phyloP scores from a whole-genome alignment of 2,888 invertebrate species.

The Minunthozetes semirufus region DNA sequence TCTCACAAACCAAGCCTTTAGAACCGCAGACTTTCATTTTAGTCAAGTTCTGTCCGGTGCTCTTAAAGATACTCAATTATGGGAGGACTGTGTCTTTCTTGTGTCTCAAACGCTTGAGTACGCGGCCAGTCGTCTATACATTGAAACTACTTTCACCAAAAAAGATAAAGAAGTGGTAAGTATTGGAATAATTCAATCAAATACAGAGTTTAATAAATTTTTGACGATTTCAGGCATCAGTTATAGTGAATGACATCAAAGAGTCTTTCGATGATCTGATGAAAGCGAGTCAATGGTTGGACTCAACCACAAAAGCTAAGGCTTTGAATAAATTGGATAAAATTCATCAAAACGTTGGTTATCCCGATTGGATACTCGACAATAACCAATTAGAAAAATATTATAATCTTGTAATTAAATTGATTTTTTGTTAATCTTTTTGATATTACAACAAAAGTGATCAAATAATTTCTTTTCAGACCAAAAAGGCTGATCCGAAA shows the following conservation, averaged over 20 bases:
- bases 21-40: constrained; percentile 45
- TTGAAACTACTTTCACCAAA: constrained; percentile 48
- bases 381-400: constrained; percentile 46
- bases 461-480: not conserved
- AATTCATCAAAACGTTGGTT: constrained; percentile 51
- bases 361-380: constrained; percentile 49
- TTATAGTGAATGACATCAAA: constrained; percentile 47
- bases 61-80: constrained; percentile 43
- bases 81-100: constrained; percentile 48
- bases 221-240: not conserved
- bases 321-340: constrained; percentile 53
- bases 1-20: constrained; percentile 46
- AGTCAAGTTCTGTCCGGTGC: constrained; percentile 44
- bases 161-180: constrained; percentile 48
- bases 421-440: not conserved
- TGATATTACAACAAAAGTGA: too few species aligned
- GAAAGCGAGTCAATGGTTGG: constrained; percentile 54
- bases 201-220: not conserved
- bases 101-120: constrained; percentile 49
- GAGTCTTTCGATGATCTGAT: constrained; percentile 52
- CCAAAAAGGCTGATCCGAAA: constrained; percentile 2
- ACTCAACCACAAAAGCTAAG: constrained; percentile 51
- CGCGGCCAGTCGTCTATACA: constrained; percentile 50
- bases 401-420: constrained; percentile 45
- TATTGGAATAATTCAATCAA: constrained; percentile 42